Conservation (phyloP, 1,140 invertebrate genomes). For the Bathynomus jamesi region DNA sequence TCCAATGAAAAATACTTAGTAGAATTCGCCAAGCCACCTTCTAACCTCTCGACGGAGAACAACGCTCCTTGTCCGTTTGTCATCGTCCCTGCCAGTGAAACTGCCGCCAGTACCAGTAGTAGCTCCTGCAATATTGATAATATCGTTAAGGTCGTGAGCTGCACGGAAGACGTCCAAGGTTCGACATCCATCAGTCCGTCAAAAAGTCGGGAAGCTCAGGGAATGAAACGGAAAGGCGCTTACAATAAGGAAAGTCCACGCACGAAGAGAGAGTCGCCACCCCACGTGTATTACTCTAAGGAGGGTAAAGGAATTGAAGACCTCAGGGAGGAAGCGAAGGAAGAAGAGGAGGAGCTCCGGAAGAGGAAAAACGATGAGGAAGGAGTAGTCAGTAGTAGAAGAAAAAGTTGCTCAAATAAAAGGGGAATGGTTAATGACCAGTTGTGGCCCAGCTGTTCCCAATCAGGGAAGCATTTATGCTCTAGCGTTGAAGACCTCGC, state of each 20-base stretch:
- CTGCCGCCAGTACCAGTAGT: too few species aligned
- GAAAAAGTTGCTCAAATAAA: slow-evolving; percentile 1
- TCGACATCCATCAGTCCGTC: too few species aligned
- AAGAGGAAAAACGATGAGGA: not conserved
- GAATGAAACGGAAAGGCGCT: not conserved
- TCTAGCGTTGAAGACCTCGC: slow-evolving; percentile 24
- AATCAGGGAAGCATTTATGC: slow-evolving; percentile 25
- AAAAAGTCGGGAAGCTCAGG: not conserved
- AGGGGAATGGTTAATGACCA: slow-evolving; percentile 13
- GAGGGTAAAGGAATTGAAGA: not conserved
- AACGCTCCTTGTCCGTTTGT: too few species aligned
- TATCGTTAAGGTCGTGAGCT: too few species aligned
- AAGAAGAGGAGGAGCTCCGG: not conserved
- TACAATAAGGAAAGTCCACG: not conserved
- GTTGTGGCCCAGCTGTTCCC: slow-evolving; percentile 18
- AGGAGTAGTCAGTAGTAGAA: not conserved
- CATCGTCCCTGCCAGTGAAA: too few species aligned
- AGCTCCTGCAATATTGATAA: too few species aligned
- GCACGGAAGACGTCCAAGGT: too few species aligned
- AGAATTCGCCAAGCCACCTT: too few species aligned
- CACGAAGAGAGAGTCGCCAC: not conserved
- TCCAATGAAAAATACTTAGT: too few species aligned
- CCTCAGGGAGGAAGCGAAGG: not conserved
- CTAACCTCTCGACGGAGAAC: too few species aligned
- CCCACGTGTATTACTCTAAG: not conserved